Evolutionary conservation across 2,797 vertebrate species (phyloP).

Genomic region (Perodicticus potto): DNA sequence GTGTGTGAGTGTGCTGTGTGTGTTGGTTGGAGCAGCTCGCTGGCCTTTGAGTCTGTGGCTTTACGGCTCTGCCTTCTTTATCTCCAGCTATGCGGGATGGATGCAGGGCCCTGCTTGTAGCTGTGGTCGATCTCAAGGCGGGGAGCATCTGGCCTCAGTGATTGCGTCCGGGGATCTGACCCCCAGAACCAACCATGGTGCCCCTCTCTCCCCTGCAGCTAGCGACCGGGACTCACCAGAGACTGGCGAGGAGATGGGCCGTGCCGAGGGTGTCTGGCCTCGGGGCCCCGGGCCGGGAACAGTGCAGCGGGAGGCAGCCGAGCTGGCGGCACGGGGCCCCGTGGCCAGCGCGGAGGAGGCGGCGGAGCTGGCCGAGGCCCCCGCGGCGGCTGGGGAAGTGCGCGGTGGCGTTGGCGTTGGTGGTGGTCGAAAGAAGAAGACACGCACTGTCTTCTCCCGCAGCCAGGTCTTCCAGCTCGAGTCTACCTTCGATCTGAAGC

Average conservation of each 20-base stretch:
- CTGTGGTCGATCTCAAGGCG: background rate
- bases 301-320: slow-evolving; percentile 56
- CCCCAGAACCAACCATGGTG: background rate
- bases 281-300: slow-evolving; percentile 78
- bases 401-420: slow-evolving; percentile 48
- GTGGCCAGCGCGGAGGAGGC: slow-evolving; percentile 62
- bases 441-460: slow-evolving; percentile 94
- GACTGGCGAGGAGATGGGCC: slow-evolving; percentile 89
- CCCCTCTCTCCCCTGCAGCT: slow-evolving; percentile 82
- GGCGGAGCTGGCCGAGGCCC: slow-evolving; percentile 37
- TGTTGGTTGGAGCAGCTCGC: background rate
- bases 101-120: background rate
- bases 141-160: background rate
- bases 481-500: slow-evolving; percentile 95
- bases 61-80: background rate
- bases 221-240: slow-evolving; percentile 93
- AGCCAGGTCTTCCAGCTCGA: slow-evolving; percentile 97
- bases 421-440: slow-evolving; percentile 93
- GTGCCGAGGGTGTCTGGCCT: slow-evolving; percentile 83
- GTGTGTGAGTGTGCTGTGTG: fast-evolving
- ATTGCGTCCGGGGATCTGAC: background rate
- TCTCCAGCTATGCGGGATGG: fast-evolving
- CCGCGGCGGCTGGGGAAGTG: background rate
- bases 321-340: slow-evolving; percentile 6
- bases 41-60: background rate